Conservation (phyloP, 2,888 invertebrate genomes). For the Acrocyrtus sp. region DNA sequence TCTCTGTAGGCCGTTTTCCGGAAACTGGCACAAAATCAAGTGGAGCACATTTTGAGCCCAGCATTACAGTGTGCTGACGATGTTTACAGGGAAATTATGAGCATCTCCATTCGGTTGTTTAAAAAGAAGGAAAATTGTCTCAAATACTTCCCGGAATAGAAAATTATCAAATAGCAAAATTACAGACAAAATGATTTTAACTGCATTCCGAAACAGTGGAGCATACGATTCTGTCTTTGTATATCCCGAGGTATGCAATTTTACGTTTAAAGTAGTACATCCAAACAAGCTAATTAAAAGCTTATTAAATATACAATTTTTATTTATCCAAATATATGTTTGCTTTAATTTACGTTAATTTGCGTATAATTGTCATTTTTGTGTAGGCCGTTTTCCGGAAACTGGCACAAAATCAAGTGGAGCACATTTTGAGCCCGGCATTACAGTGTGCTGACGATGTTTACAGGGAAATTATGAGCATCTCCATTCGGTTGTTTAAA, state of each 20-base stretch:
- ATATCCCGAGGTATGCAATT: slow-evolving; percentile 27
- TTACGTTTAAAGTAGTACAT: no score
- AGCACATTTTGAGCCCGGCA: slow-evolving; percentile 10
- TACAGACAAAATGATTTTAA: slow-evolving; percentile 19
- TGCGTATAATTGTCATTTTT: neutral
- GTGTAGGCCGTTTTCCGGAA: slow-evolving; percentile 22
- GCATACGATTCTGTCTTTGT: slow-evolving; percentile 26
- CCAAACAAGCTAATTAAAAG: no score
- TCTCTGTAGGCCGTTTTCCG: slow-evolving; percentile 18
- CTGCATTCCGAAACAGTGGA: slow-evolving; percentile 29
- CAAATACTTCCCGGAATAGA: slow-evolving; percentile 12
- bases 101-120: slow-evolving; percentile 13
- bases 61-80: slow-evolving; percentile 27
- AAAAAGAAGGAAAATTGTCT: neutral
- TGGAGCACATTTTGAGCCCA: slow-evolving; percentile 13
- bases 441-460: slow-evolving; percentile 30
- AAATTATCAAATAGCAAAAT: no score
- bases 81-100: slow-evolving; percentile 20
- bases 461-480: slow-evolving; percentile 12
- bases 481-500: slow-evolving; percentile 10
- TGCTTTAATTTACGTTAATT: neutral
- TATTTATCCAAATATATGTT: no score
- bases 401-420: slow-evolving; percentile 21
- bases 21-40: slow-evolving; percentile 18
- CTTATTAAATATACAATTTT: no score